phyloP scores from a whole-genome alignment of 2,888 invertebrate species.

The Fragum fragum region DNA sequence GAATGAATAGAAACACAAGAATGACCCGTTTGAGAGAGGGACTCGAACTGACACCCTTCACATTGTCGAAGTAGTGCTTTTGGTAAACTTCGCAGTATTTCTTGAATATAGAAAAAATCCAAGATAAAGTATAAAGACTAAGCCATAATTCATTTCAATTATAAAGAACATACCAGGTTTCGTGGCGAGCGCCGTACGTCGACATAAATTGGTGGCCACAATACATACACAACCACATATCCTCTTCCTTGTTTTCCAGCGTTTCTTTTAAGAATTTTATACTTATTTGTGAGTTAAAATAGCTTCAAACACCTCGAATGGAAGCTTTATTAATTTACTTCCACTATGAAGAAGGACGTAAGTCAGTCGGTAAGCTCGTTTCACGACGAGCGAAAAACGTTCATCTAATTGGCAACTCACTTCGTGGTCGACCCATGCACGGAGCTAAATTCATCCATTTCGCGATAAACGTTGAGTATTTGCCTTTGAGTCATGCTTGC shows the following conservation, averaged over 20 bases:
- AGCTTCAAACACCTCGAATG: too few relatives aligned
- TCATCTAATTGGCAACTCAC: slow-evolving; percentile 12
- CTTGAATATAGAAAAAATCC: neutral
- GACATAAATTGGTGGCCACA: neutral
- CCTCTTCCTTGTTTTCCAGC: neutral
- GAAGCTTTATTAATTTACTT: too few relatives aligned
- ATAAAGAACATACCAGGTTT: neutral
- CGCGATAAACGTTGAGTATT: neutral
- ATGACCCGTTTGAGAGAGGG: too few relatives aligned
- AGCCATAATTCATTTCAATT: neutral
- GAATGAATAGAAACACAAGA: too few relatives aligned
- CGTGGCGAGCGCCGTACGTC: neutral
- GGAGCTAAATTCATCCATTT: slow-evolving; percentile 1
- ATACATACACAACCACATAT: neutral
- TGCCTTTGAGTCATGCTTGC: neutral
- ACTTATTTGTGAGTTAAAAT: too few relatives aligned
- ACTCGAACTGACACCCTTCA: too few relatives aligned
- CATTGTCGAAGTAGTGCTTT: too few relatives aligned
- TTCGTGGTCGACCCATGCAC: slow-evolving; percentile 1
- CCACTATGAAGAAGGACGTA: slow-evolving; percentile 12
- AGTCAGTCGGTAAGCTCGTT: neutral
- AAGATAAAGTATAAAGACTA: neutral
- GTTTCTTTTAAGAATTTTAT: neutral
- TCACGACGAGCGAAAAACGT: slow-evolving; percentile 33
- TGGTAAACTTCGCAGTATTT: neutral